These are phyloP conservation scores for Timandra comae DNA, from an alignment of 2,888 invertebrate species.

Conservation along the genomic window DNA sequence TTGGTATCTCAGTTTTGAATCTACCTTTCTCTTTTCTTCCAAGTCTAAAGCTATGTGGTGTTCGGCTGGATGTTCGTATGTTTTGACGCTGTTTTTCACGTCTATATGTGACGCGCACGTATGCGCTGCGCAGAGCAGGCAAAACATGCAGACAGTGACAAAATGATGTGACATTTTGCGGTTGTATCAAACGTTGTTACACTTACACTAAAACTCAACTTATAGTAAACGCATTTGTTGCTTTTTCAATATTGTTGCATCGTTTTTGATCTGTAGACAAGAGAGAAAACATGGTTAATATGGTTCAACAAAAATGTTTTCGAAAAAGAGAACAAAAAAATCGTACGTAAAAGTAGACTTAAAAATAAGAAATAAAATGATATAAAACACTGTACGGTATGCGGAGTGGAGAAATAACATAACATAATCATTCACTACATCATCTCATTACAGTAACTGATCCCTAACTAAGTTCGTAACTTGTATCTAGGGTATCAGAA, in stretches of 20 bases:
- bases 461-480: no score
- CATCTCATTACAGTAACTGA: no score
- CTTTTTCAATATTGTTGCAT: conserved; percentile 15
- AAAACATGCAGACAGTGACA: conserved; percentile 89
- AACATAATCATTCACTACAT: no score
- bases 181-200: conserved; percentile 14
- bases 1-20: conserved; percentile 37
- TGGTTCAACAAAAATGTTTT: no score
- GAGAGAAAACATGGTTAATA: conserved; percentile 7
- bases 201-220: conserved; percentile 29
- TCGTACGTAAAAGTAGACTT: no score
- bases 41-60: conserved; percentile 35
- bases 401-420: no score
- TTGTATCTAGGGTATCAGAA: no score
- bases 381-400: no score
- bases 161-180: conserved; percentile 77
- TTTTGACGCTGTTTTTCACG: conserved; percentile 35
- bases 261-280: conserved; percentile 37
- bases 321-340: no score
- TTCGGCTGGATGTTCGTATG: conserved; percentile 35
- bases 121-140: conserved; percentile 86
- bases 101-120: conserved; percentile 85
- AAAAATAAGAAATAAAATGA: no score
- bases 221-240: conserved; percentile 29
- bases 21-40: conserved; percentile 33